Conservation (phyloP, 2,888 invertebrate species). For the Apotomis betuletana region DNA sequence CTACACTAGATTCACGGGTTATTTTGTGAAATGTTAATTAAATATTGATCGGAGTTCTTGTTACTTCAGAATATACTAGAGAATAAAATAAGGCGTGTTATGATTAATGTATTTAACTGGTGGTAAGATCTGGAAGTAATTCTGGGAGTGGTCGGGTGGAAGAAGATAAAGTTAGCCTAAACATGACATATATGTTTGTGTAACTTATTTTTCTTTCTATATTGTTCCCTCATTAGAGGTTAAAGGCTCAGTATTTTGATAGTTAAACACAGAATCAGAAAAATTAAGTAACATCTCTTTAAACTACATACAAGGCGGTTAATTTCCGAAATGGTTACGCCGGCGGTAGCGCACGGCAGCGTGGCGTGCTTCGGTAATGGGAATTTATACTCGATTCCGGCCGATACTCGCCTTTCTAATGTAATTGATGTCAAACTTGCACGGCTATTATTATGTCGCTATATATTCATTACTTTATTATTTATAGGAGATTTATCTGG, state of each 20-base stretch:
- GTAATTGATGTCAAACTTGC: conserved; percentile 38
- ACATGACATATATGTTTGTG: no score
- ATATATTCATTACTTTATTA: not conserved
- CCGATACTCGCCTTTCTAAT: conserved; percentile 36
- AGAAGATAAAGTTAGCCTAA: no score
- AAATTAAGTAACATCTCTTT: conserved; percentile 4
- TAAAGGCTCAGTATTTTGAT: not conserved
- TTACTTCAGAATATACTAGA: no score
- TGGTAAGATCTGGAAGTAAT: no score
- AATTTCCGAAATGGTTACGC: conserved; percentile 38
- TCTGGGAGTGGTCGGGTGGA: no score
- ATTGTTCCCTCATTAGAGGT: no score
- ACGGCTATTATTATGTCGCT: conserved; percentile 5
- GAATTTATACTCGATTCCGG: conserved; percentile 29
- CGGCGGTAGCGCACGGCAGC: conserved; percentile 19
- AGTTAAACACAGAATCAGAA: not conserved
- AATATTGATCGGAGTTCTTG: no score
- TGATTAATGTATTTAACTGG: no score
- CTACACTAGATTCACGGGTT: no score
- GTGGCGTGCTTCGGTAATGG: conserved; percentile 36
- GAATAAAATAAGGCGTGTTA: no score
- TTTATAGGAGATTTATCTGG: not conserved
- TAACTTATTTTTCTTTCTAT: no score
- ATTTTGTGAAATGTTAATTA: no score
- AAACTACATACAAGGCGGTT: conserved; percentile 18